phyloP scores from a whole-genome alignment of 2,888 invertebrate genomes.

The Lithophane leautieri region DNA sequence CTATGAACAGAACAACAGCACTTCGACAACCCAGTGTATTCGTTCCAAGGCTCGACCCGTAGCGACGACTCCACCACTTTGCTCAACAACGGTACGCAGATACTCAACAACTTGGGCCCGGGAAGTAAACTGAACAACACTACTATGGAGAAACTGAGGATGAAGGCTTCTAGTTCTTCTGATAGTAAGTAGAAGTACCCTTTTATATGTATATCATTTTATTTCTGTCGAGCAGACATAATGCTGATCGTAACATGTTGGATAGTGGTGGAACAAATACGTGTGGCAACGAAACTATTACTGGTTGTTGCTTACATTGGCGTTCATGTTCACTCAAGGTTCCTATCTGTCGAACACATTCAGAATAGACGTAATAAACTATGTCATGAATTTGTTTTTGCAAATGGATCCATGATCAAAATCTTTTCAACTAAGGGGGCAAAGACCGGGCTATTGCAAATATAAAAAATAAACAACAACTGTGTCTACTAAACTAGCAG shows the following conservation, averaged over 20 bases:
- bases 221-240: not conserved
- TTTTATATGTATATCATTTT: not conserved
- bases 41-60: constrained; percentile 91
- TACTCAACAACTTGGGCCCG: constrained; percentile 90
- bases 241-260: not conserved
- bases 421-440: not conserved
- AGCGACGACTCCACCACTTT: constrained; percentile 90
- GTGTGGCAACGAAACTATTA: not conserved
- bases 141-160: constrained; percentile 90
- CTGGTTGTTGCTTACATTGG: not conserved
- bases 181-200: constrained; percentile 77
- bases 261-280: not conserved
- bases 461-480: constrained; percentile 39
- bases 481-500: constrained; percentile 24
- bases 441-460: not conserved
- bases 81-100: constrained; percentile 89
- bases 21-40: constrained; percentile 98
- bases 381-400: not conserved
- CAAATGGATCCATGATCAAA: not conserved
- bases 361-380: not conserved
- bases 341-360: not conserved
- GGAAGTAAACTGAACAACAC: constrained; percentile 90
- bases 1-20: constrained; percentile 93
- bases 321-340: not conserved
- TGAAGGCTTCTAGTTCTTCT: constrained; percentile 87